phyloP scores from a whole-genome alignment of 1,140 invertebrate species.

The Orussus abietinus region DNA sequence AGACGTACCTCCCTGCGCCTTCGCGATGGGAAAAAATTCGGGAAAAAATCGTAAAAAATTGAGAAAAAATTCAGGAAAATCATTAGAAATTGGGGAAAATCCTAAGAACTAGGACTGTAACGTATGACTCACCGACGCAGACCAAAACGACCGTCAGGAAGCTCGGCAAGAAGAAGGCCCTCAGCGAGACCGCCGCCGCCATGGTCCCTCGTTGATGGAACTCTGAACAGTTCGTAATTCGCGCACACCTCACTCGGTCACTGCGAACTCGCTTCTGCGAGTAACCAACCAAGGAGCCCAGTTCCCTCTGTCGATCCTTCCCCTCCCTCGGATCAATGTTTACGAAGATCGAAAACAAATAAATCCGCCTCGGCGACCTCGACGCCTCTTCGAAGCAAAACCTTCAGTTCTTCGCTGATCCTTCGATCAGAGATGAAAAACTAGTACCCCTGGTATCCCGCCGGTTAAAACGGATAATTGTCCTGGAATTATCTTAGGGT shows the following conservation, averaged over 20 bases:
- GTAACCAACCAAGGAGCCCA: background rate
- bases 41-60: background rate
- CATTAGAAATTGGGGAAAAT: slow-evolving; percentile 6
- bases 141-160: slow-evolving; percentile 27
- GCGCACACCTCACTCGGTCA: slow-evolving; percentile 1
- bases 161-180: slow-evolving; percentile 31
- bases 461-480: no score
- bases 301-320: slow-evolving; percentile 8
- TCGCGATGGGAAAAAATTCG: slow-evolving; percentile 7
- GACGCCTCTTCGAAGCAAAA: background rate
- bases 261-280: slow-evolving; percentile 4
- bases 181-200: slow-evolving; percentile 1
- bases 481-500: no score
- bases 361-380: background rate
- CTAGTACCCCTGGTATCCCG: no score
- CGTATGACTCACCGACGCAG: slow-evolving; percentile 36
- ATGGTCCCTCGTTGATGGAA: slow-evolving; percentile 21
- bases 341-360: background rate
- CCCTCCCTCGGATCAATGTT: slow-evolving; percentile 10
- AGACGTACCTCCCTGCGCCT: background rate
- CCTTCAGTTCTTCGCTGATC: no score
- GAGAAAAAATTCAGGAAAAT: slow-evolving; percentile 12
- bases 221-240: no score
- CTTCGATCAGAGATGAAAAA: no score
- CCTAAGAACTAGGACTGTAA: background rate